Evolutionary conservation across 2,797 vertebrate genomes (phyloP).

Genomic region (Diglossa cyanea): DNA sequence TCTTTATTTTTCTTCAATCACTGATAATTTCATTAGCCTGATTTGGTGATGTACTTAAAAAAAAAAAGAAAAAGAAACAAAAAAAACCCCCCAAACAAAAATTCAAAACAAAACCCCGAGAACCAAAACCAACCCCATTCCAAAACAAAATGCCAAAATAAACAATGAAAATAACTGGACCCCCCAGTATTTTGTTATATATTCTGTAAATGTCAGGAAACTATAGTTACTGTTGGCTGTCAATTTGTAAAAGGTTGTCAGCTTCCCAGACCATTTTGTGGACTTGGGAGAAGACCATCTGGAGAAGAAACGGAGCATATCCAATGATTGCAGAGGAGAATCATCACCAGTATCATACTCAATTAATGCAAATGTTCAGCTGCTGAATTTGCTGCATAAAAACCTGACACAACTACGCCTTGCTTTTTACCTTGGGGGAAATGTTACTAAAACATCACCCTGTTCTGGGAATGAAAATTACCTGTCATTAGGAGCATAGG

Average conservation of each 20-base stretch:
- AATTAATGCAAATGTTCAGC: constrained; percentile 46
- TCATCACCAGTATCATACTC: constrained; percentile 20
- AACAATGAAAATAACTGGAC: not conserved
- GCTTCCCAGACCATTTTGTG: not conserved
- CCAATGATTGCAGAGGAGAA: constrained; percentile 29
- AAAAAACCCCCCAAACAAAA: not conserved
- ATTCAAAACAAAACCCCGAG: too few relatives aligned
- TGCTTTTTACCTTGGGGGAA: constrained; percentile 41
- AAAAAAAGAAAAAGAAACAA: too few relatives aligned
- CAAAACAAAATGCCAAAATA: not conserved
- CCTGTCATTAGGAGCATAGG: not conserved
- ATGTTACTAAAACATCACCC: not conserved
- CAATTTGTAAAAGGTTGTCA: not conserved
- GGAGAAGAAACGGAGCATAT: constrained; percentile 43
- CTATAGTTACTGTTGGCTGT: not conserved
- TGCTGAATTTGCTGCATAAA: not conserved
- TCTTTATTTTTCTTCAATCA: not conserved
- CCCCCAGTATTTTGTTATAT: not conserved
- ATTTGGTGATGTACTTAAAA: not conserved
- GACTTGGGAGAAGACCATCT: constrained; percentile 35
- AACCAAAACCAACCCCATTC: not conserved
- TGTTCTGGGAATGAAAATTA: not conserved
- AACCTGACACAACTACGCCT: constrained; percentile 32
- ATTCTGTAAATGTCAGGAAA: not conserved
- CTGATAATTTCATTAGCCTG: not conserved